Base-by-base conservation (phyloP, 2,888 invertebrate species). In the Cephus rjabovi region DNA sequence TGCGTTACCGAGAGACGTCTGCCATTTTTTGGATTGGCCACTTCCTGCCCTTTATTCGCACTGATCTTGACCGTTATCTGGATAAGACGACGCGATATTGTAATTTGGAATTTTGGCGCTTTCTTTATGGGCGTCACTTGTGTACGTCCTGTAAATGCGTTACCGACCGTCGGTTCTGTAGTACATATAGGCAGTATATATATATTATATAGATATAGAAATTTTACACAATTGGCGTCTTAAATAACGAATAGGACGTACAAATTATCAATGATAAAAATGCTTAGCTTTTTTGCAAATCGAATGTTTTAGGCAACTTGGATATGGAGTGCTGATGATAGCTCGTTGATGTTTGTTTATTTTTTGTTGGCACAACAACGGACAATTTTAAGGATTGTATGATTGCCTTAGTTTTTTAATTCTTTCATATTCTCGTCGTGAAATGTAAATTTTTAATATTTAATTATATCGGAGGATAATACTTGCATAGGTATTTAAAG, bases 11-110 rank as follows among this genome's bases (percentile, higher is more conserved):
- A 75, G 71, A 76, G 76, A 71, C 74, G 74, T 74, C 73, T 78
- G 76, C 68, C 76, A 33, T 76, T 31, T 73, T 76, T 76, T 37
- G 33, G 71, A 40, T 77, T n/a, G 23, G 31, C 73, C 76, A 35
- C 77, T 76, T 77, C 75, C 74, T 78, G 77, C 76, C 79, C 76
- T 76, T 77, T 78, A 78, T 79, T 78, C 77, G 76, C 88, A 9
- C 87, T 86, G 78, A 77, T 34, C 73, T 79, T 76, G 56, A 79
- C 40, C 76, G 76, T 34, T 56, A 56, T 23, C 23, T 23, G 9
- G 23, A 56, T 23, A 56, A 23, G 23, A 23, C 56, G 23, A 9
- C 9, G 56, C 56, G 23, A 56, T 23, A 56, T 23, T 56, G 56
- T 23, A 6, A 56, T 23, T 56, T 56, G 1, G 23, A 56, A 56